Base-by-base conservation (phyloP, 1,140 invertebrate genomes). In the Eupristina koningsbergeri region DNA sequence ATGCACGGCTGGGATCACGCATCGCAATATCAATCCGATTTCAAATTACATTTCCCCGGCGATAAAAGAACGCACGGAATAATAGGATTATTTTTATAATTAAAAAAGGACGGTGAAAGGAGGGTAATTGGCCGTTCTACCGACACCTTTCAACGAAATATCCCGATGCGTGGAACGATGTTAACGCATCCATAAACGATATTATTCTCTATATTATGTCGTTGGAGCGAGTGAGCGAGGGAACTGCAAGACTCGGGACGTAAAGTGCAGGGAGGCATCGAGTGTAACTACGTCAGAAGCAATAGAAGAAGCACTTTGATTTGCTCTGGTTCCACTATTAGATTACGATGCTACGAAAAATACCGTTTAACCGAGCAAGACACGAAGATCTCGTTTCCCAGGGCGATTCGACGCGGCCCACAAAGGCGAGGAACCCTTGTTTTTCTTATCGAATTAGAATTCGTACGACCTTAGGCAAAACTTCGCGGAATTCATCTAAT, bases 401-500 rank as follows among this genome's bases (percentile, higher is more conserved):
- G 5, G 82, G 71, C 50, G 47, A 76, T 73, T 78, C 53, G 76
- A 31, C 74, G 29, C 31, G 75, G 36, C 26, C 53, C 58, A 50
- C 74, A 26, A 34, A 47, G 47, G n/a, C 50, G 39, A 26, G 1
- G 29, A 26, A 22, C 64, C 15, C 71, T 78, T 50, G 50, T 73
- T 63, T 78, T 79, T 84, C 75, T 84, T 63, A 73, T 71, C 74
- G 47, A 69, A 79, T 83, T 78, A 83, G 61, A 41, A 83, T 73
- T 53, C 75, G 53, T 29, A 8, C 5, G 22, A 34, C 34, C 22
- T 36, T 3, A 19, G 50, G 19, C 31, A 19, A 34, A 34, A 47
- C 64, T 0, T 29, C 1, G 41, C 47, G 29, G n/a, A 74, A 76
- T 82, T 76, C 31, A 39, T 75, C 36, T 75, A 69, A 77, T 83